Evolutionary conservation across 1,140 invertebrate species (phyloP).

Genomic region (Zaprionus vittiger): DNA sequence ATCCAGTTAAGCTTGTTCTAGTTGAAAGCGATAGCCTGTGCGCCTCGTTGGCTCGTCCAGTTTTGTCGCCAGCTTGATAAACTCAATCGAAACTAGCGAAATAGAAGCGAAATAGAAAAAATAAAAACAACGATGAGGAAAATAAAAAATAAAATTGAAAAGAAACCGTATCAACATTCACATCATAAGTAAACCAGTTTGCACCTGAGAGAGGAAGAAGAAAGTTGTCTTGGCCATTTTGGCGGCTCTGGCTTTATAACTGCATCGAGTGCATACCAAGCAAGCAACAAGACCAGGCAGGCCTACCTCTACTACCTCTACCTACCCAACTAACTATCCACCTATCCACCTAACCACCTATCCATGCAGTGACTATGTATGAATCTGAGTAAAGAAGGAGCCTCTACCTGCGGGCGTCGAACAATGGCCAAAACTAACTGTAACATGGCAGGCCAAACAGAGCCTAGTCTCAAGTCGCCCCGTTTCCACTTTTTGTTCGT

Average conservation of each 20-base stretch:
- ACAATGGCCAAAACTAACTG: conserved; percentile 71
- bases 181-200: conserved; percentile 83
- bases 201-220: conserved; percentile 83
- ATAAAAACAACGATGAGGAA: conserved; percentile 38
- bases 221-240: conserved; percentile 83
- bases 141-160: conserved; percentile 56
- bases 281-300: background rate
- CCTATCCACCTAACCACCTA: conserved; percentile 14
- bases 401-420: conserved; percentile 40
- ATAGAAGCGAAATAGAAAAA: conserved; percentile 60
- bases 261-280: conserved; percentile 44
- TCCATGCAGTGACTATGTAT: conserved; percentile 29
- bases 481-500: conserved; percentile 14
- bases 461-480: background rate
- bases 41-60: conserved; percentile 37
- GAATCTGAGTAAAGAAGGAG: conserved; percentile 57
- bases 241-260: conserved; percentile 61
- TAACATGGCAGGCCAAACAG: conserved; percentile 71
- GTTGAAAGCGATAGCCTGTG: conserved; percentile 75
- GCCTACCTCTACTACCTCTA: conserved; percentile 14
- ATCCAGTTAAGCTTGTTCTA: conserved; percentile 79
- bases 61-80: conserved; percentile 44
- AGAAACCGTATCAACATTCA: conserved; percentile 83
- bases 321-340: conserved; percentile 30
- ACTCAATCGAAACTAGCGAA: conserved; percentile 66